phyloP scores from a whole-genome alignment of 1,140 invertebrate species.

The Hycleus phaleratus region DNA sequence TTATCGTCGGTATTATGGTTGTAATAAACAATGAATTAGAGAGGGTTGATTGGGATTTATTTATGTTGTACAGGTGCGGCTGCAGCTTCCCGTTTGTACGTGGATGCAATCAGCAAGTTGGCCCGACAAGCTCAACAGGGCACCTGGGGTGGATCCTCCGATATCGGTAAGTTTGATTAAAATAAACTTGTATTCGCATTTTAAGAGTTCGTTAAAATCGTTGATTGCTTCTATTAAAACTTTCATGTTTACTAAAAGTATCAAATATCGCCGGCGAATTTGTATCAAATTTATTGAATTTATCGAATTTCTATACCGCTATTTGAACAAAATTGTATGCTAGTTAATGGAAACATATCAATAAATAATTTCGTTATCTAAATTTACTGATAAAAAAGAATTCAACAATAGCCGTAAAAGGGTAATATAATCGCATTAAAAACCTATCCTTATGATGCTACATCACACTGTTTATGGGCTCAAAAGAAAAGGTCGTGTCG shows the following conservation, averaged over 20 bases:
- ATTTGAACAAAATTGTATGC: not conserved
- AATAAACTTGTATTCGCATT: too few relatives aligned
- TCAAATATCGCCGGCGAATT: not conserved
- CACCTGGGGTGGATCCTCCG: constrained; percentile 78
- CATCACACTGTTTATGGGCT: constrained; percentile 2
- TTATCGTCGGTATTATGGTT: too few relatives aligned
- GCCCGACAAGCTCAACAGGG: constrained; percentile 80
- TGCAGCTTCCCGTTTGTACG: constrained; percentile 75
- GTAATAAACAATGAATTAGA: too few relatives aligned
- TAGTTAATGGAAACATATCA: too few relatives aligned
- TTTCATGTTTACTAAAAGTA: not conserved
- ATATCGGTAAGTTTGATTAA: constrained; percentile 65
- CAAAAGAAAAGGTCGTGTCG: constrained; percentile 4
- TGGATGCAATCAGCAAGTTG: constrained; percentile 78
- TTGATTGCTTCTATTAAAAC: not conserved
- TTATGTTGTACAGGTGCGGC: constrained; percentile 62
- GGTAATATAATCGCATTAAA: not conserved
- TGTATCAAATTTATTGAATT: not conserved
- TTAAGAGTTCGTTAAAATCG: too few relatives aligned
- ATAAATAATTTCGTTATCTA: too few relatives aligned
- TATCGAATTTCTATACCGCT: constrained; percentile 29
- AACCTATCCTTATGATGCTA: constrained; percentile 7
- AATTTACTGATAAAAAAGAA: too few relatives aligned
- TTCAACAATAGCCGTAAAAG: too few relatives aligned
- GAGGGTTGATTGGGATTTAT: not conserved